Base-by-base conservation (phyloP, 2,888 invertebrate species). In the Iselma pallidipennis region DNA sequence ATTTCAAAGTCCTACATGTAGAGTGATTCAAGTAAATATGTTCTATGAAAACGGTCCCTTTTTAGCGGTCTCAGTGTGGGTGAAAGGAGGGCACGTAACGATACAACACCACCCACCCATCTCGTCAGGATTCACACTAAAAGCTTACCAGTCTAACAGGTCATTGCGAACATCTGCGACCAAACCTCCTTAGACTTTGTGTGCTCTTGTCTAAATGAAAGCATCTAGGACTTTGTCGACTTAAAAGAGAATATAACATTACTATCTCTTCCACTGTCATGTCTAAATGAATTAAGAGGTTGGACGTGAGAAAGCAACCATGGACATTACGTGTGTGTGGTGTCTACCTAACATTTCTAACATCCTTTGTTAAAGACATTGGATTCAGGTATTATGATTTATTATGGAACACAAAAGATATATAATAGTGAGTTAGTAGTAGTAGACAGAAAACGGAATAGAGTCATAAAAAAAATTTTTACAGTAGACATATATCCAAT, bases 101-200 rank as follows among this genome's bases (percentile, higher is more conserved):
- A 12, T 52, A 45, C 33, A 55, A 55, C 28, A 23, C 37, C 6
- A 45, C 21, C 10, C 6, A 45, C 10, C n/a, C n/a, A n/a, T 21
- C 21, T 45, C 16, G 21, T 45, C 19, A 45, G 16, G 45, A 45
- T 10, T 2, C 21, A 19, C 45, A 45, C 45, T 45, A 45, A 45
- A 45, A 45, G 45, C 45, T 21, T 21, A 21, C 19, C 45, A 45
- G 21, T n/a, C 45, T 14, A 48, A 42, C 28, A 58, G 61, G 55
- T 14, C 55, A 58, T 57, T 55, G 49, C 29, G 55, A 62, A 54
- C 61, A 62, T 62, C 61, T 62, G 61, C 53, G 57, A 23, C 58
- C 55, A 31, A 16, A 7, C 48, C 51, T 51, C 19, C 42, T 45
- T 6, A 37, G n/a, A n/a, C n/a, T n/a, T n/a, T n/a, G n/a, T n/a